Conservation (phyloP, 2,797 vertebrate genomes). For the Typhlichthys eigenmanni region DNA sequence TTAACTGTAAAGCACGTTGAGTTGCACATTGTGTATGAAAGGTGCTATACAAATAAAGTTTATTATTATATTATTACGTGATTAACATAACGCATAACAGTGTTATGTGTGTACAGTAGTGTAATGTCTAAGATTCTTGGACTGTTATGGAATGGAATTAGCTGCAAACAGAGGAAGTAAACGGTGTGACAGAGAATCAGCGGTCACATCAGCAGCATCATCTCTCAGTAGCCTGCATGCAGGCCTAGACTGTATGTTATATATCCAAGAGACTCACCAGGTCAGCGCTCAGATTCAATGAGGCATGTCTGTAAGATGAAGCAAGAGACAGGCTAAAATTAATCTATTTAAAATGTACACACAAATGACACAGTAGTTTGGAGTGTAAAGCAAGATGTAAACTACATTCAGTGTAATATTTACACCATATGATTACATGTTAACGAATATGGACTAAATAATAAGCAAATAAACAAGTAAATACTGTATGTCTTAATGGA, state of each 20-base stretch:
- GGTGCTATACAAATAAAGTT: no score
- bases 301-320: slow-evolving; percentile 69
- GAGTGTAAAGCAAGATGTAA: no score
- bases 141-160: slow-evolving; percentile 3
- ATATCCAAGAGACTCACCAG: slow-evolving; percentile 71
- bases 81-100: background rate
- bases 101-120: slow-evolving; percentile 13
- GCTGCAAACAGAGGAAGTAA: slow-evolving; percentile 15
- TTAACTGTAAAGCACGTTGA: no score
- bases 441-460: no score
- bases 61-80: no score
- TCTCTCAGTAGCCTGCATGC: slow-evolving; percentile 13
- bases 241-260: slow-evolving; percentile 29
- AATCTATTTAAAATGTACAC: background rate
- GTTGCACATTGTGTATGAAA: no score
- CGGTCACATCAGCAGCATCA: slow-evolving; percentile 26
- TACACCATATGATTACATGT: no score
- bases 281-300: slow-evolving; percentile 74
- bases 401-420: no score
- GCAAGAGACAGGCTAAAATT: slow-evolving; percentile 30
- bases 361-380: no score
- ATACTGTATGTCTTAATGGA: background rate
- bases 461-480: no score
- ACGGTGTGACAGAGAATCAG: slow-evolving; percentile 19
- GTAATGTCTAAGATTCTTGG: no score